Evolutionary conservation across 2,113 vertebrate genomes (phyloP).

Genomic region (Diadophis punctatus): DNA sequence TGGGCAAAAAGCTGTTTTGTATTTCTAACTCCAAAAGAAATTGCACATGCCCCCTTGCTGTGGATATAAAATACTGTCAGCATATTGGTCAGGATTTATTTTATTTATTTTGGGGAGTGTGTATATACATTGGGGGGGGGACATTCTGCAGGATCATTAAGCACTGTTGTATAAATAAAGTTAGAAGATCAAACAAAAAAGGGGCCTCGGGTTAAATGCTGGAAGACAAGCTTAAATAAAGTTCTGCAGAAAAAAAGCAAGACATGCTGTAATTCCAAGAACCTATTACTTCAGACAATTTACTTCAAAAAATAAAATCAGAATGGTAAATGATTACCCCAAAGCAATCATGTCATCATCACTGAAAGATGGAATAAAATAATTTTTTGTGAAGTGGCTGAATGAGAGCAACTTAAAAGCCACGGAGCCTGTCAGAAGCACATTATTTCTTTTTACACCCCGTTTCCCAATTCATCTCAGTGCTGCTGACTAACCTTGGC

Average conservation of each 20-base stretch:
- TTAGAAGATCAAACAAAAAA: conserved; percentile 81
- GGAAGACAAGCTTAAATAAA: conserved; percentile 86
- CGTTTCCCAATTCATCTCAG: conserved; percentile 89
- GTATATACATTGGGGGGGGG: neutral
- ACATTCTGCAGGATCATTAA: conserved; percentile 78
- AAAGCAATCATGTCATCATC: conserved; percentile 99
- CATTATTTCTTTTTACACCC: conserved; percentile 91
- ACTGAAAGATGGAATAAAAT: conserved; percentile 99
- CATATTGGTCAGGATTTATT: conserved; percentile 66
- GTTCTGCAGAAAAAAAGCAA: conserved; percentile 79
- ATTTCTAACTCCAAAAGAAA: conserved; percentile 76
- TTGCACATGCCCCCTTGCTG: conserved; percentile 75
- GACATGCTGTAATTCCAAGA: conserved; percentile 86
- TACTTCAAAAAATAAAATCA: conserved; percentile 92
- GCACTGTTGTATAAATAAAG: conserved; percentile 87
- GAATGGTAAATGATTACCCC: conserved; percentile 99
- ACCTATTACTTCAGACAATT: conserved; percentile 94
- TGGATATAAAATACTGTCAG: conserved; percentile 77
- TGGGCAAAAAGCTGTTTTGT: conserved; percentile 71
- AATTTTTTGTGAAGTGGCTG: conserved; percentile 97
- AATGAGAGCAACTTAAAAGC: conserved; percentile 99
- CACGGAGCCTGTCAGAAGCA: conserved; percentile 91
- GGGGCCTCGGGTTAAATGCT: conserved; percentile 82
- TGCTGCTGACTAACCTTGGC: conserved; percentile 85
- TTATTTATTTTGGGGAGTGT: conserved; percentile 49